These are phyloP conservation scores for Scaptomyza tumidula DNA, from an alignment of 2,888 invertebrate species.

Conservation along the genomic window DNA sequence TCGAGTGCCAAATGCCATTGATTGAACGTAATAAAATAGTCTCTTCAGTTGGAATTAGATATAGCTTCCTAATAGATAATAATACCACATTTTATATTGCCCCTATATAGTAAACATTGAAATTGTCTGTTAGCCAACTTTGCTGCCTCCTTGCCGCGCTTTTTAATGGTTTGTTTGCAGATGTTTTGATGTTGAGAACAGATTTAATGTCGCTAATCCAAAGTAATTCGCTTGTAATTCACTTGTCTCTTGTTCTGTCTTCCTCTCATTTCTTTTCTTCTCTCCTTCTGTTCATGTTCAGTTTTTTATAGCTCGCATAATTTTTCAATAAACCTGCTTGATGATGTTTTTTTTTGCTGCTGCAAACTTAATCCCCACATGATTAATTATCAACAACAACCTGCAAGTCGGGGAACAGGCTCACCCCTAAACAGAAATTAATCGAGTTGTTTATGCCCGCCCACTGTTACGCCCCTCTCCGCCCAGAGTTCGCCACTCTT, in stretches of 20 bases:
- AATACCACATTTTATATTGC: conserved; percentile 64
- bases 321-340: conserved; percentile 72
- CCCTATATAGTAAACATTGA: conserved; percentile 2
- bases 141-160: too few species aligned
- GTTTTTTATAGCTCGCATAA: conserved; percentile 50
- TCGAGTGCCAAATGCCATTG: conserved; percentile 53
- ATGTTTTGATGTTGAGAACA: conserved; percentile 18
- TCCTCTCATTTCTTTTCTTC: background rate
- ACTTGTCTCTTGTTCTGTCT: background rate
- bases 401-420: conserved; percentile 29
- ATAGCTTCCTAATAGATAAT: conserved; percentile 74
- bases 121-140: conserved; percentile 44
- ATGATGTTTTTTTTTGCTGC: conserved; percentile 42
- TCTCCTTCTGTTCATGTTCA: conserved; percentile 3
- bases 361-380: conserved; percentile 73
- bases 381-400: conserved; percentile 79
- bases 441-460: conserved; percentile 55
- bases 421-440: conserved; percentile 61
- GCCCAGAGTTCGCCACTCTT: conserved; percentile 4
- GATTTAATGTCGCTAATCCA: conserved; percentile 40
- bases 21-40: conserved; percentile 64
- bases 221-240: conserved; percentile 29
- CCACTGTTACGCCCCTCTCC: background rate
- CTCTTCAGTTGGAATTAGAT: conserved; percentile 61
- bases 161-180: conserved; percentile 15